A percentile compares a stretch with the other conserved stretches of the same genome.
phyloP scores from a whole-genome alignment of 2,797 vertebrate species.

The Phoebastria nigripes region DNA sequence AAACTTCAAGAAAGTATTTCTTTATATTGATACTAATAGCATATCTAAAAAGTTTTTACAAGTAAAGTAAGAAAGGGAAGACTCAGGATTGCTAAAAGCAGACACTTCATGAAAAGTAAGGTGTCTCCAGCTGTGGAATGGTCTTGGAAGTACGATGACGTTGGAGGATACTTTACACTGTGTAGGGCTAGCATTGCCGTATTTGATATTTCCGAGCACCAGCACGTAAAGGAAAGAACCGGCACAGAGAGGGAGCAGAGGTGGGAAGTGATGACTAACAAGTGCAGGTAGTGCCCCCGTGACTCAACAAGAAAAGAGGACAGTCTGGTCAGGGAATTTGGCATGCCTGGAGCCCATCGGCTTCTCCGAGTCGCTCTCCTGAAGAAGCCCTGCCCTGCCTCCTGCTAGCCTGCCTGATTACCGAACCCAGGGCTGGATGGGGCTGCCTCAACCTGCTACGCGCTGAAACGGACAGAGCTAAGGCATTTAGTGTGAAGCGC shows the following conservation, averaged over 20 bases:
- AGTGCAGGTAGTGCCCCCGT: not conserved
- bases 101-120: not conserved
- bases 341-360: not conserved
- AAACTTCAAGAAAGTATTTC: not conserved
- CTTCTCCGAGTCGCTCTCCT: not conserved
- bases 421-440: rapidly evolving
- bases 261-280: not conserved
- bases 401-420: not conserved
- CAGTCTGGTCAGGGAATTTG: not conserved
- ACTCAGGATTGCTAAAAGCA: not conserved
- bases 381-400: not conserved
- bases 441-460: rapidly evolving
- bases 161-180: not conserved
- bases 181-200: rapidly evolving
- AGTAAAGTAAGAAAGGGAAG: not conserved
- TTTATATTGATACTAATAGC: not conserved
- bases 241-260: not conserved
- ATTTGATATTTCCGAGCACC: rapidly evolving
- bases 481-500: not conserved
- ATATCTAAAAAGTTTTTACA: not conserved
- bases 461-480: not conserved
- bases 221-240: not conserved
- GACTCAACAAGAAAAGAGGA: not conserved
- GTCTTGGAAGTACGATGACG: not conserved
- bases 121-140: not conserved